Percentiles rank a stretch among this genome's conserved stretches.
Conservation (phyloP, 1,140 invertebrate species). For the Pentalonia nigronervosa region DNA sequence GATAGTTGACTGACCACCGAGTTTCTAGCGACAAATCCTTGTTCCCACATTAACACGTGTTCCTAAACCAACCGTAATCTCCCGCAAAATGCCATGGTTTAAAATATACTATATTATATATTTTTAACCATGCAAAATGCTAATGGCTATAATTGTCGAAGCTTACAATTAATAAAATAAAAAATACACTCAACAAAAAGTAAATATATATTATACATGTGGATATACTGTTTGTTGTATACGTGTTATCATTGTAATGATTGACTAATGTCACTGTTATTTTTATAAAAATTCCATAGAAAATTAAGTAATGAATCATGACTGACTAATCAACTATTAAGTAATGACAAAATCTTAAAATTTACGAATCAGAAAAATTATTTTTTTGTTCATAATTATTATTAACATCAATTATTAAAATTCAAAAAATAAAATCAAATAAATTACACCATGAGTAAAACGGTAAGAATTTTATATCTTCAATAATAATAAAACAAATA, state of each 20-base stretch:
- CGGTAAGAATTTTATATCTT: not conserved
- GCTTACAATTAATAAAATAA: no score
- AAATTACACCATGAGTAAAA: conserved; percentile 14
- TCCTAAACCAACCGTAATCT: no score
- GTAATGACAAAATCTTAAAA: not conserved
- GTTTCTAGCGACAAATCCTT: no score
- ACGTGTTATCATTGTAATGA: conserved; percentile 29
- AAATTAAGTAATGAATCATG: not conserved
- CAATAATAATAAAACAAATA: not conserved
- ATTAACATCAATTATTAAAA: not conserved
- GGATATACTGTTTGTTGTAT: conserved; percentile 20
- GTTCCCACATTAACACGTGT: no score
- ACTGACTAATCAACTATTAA: not conserved
- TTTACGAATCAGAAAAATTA: not conserved
- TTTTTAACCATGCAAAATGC: no score
- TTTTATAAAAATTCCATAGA: conserved; percentile 9
- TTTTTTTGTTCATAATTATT: not conserved
- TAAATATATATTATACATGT: conserved; percentile 3
- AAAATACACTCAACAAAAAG: not conserved
- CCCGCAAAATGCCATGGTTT: no score
- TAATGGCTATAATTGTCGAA: no score
- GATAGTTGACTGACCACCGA: no score
- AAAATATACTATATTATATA: no score
- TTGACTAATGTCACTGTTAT: conserved; percentile 39
- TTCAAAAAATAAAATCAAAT: not conserved